These are phyloP conservation scores for Idaea biselata DNA, from an alignment of 2,888 invertebrate genomes.

Conservation along the genomic window DNA sequence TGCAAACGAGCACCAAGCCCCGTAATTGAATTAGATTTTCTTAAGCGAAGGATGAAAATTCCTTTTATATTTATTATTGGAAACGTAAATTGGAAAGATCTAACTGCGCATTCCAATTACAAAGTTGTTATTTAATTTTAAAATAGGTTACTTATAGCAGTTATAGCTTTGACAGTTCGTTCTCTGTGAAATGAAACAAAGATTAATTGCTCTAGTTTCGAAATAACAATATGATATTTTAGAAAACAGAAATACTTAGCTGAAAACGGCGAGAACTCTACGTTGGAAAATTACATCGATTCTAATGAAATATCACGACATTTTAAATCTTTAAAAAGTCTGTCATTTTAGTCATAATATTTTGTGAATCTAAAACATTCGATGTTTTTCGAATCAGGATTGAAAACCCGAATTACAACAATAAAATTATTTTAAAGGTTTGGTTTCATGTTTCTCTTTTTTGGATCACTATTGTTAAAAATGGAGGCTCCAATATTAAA, in stretches of 20 bases:
- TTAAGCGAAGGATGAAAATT: slow-evolving; percentile 65
- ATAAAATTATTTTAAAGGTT: too few relatives aligned
- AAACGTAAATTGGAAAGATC: slow-evolving; percentile 61
- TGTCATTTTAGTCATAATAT: too few relatives aligned
- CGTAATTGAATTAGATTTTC: slow-evolving; percentile 72
- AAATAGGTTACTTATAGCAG: slow-evolving; percentile 26
- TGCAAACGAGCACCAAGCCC: slow-evolving; percentile 73
- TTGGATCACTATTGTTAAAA: too few relatives aligned
- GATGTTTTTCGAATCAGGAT: too few relatives aligned
- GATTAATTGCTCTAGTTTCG: slow-evolving; percentile 24
- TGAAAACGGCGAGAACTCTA: neutral
- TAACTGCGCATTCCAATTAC: slow-evolving; percentile 61
- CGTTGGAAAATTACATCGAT: neutral
- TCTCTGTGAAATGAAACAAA: slow-evolving; percentile 26
- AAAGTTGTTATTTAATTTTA: slow-evolving; percentile 53
- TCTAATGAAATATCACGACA: neutral
- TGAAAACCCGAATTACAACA: too few relatives aligned
- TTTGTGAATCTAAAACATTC: too few relatives aligned
- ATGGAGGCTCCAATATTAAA: too few relatives aligned
- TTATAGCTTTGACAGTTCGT: slow-evolving; percentile 28
- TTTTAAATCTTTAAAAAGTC: neutral
- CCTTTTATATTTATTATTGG: slow-evolving; percentile 57
- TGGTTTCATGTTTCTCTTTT: too few relatives aligned
- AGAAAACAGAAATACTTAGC: slow-evolving; percentile 4
- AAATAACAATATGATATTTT: slow-evolving; percentile 6